These are phyloP conservation scores for Myrmecobius fasciatus DNA, from an alignment of 2,113 vertebrate species.

Conservation along the genomic window DNA sequence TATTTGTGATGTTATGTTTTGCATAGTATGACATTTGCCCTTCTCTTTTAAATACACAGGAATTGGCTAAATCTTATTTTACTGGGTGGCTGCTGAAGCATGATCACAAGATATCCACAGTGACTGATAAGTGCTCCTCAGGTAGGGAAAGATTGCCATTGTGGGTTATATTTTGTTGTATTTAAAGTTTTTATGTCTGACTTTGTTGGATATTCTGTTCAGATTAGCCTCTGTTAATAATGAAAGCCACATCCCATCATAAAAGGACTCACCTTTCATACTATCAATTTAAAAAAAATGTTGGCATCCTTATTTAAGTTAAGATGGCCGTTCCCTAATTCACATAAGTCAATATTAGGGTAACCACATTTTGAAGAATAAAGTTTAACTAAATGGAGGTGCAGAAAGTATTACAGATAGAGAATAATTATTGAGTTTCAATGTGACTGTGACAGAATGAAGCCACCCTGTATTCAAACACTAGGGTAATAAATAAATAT, in stretches of 20 bases:
- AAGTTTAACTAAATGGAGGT: not conserved
- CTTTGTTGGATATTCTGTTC: conserved; percentile 64
- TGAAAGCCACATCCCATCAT: conserved; percentile 54
- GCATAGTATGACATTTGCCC: conserved; percentile 45
- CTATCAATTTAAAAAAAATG: not conserved
- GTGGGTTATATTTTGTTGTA: conserved; percentile 61
- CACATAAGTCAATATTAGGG: not conserved
- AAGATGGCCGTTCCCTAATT: conserved; percentile 1
- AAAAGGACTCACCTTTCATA: conserved; percentile 54
- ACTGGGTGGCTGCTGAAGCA: conserved; percentile 53
- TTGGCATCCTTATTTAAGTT: conserved; percentile 50
- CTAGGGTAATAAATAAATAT: not conserved
- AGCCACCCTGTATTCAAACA: not conserved
- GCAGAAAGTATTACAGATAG: not conserved
- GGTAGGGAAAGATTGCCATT: conserved; percentile 71
- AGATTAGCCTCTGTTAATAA: conserved; percentile 55
- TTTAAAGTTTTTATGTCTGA: conserved; percentile 57
- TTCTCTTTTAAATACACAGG: conserved; percentile 68
- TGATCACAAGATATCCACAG: conserved; percentile 48
- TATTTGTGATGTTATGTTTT: conserved; percentile 11
- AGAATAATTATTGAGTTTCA: not conserved
- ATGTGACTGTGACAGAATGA: not conserved
- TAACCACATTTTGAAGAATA: conserved; percentile 15
- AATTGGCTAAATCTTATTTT: conserved; percentile 50
- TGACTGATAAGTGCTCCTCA: conserved; percentile 63